Evolutionary conservation across 2,113 vertebrate species (phyloP), one percentile per base, ranked within the genome.

Genomic region (Zapus hudsonius): DNA sequence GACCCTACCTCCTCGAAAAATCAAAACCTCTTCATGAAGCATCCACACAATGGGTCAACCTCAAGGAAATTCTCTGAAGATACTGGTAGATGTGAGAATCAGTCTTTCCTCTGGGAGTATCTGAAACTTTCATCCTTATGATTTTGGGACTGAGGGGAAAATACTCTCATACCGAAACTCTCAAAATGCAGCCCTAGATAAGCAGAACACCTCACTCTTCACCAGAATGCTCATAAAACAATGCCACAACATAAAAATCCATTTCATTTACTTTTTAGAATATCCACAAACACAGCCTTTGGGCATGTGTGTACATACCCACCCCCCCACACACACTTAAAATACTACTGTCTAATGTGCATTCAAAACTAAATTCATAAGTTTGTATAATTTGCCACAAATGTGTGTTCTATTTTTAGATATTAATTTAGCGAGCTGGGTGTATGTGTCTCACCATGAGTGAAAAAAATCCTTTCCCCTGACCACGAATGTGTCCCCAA

Each of bases 271-370:
- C 44, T 88, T 94, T 94, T 66, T 73, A 83, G 42, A 81, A 38
- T 75, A 83, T 91, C 36, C 38, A 52, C 63, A 87, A 91, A 59
- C 33, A 93, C 2, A 76, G 63, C 29, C 69, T 38, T 75, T 55
- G 8, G n/a, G 59, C 40, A 66, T 3, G 5, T 19, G 16, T 9
- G 4, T 63, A 42, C 12, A 16, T 8, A 25, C 17, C 10, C 2
- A 17, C 17, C 40, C 33, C n/a, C 33, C 33, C n/a, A 89, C 69
- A 74, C 29, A 72, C 40, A 93, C 61, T 47, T 15, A 59, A 87
- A 90, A 84, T 42, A 72, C 80, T 19, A 76, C 52, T 23, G 44
- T 64, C 93, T 93, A 83, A 88, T 75, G 55, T 87, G 86, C 94
- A 93, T 90, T 40, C 29, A 31, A 42, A 83, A 95, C 89, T 36